phyloP scores from a whole-genome alignment of 2,888 invertebrate genomes.

The Drosophila kambysellisi region DNA sequence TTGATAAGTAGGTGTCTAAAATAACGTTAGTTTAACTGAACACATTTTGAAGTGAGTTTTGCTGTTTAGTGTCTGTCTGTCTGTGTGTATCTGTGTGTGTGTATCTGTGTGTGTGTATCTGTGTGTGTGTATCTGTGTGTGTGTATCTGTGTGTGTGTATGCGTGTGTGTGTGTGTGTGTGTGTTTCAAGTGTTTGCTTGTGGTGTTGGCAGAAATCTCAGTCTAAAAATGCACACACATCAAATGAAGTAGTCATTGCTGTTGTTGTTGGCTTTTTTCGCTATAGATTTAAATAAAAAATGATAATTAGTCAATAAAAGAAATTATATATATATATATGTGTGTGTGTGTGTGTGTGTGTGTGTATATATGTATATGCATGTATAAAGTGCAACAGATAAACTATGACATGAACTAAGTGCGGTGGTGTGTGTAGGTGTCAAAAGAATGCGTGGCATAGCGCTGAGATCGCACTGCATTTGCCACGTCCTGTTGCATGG shows the following conservation, averaged over 20 bases:
- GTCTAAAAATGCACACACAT: conserved; percentile 66
- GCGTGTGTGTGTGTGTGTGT: conserved; percentile 28
- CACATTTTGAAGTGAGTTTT: conserved; percentile 74
- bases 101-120: conserved; percentile 29
- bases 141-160: conserved; percentile 30
- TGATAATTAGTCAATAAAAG: conserved; percentile 11
- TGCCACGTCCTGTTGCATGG: background rate
- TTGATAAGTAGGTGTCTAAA: conserved; percentile 68
- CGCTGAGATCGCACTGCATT: conserved; percentile 46
- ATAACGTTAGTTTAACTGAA: conserved; percentile 78
- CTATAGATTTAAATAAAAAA: conserved; percentile 11
- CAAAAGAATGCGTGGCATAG: conserved; percentile 6
- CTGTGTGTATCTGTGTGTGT: conserved; percentile 19
- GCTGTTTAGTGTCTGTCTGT: conserved; percentile 12
- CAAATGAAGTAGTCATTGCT: conserved; percentile 22
- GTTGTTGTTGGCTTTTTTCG: conserved; percentile 7
- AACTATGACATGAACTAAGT: conserved; percentile 59
- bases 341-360: background rate
- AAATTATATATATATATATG: conserved; percentile 13
- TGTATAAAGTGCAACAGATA: conserved; percentile 32
- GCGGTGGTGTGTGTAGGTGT: conserved; percentile 53
- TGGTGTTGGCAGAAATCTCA: conserved; percentile 68
- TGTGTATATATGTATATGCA: conserved; percentile 14
- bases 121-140: conserved; percentile 14
- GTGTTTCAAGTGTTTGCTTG: conserved; percentile 26